Evolutionary conservation across 2,888 invertebrate species (phyloP), one percentile per base, ranked within the genome.

Genomic region (Poecilobothrus nobilitatus): DNA sequence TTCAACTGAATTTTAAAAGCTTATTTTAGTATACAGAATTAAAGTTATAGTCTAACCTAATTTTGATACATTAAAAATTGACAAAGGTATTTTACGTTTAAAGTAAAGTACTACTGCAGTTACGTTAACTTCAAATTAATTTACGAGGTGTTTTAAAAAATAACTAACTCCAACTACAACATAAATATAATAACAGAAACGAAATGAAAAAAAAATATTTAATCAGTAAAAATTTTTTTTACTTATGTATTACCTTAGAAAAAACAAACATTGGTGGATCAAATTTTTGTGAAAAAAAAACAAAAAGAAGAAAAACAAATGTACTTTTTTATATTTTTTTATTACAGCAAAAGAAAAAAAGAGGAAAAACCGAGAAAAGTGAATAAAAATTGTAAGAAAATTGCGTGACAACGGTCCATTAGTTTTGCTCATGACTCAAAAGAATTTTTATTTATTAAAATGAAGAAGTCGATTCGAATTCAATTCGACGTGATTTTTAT

Each of bases 351-450:
- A 18, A 12, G 15, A 53, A 53, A 27, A 15, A 18, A 6, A 18
- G 18, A 53, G 53, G 1, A 53, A n/a, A 41, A 41, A 3, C 2
- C 7, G 15, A 41, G 18, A 53, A 53, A 18, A 53, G 18, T 18
- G 1, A 18, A 53, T 12, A 53, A 53, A 53, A 53, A 53, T 53
- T 53, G 53, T 12, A 53, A 15, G 15, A 63, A 63, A 63, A 71
- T 76, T 75, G 75, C 76, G 76, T 76, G 76, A 74, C 75, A 74
- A 72, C 71, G 72, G 72, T 75, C 74, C 76, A 76, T 76, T 76
- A 74, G 76, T 76, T 75, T 74, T 75, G 75, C 70, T 73, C 75
- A 75, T 76, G 75, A 74, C 72, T 72, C 70, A 71, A 63, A 63
- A 71, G 73, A 70, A 72, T 71, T 72, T 71, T 71, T 71, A 72